Conservation (phyloP, 2,888 invertebrate species). For the Cheilosia soror region DNA sequence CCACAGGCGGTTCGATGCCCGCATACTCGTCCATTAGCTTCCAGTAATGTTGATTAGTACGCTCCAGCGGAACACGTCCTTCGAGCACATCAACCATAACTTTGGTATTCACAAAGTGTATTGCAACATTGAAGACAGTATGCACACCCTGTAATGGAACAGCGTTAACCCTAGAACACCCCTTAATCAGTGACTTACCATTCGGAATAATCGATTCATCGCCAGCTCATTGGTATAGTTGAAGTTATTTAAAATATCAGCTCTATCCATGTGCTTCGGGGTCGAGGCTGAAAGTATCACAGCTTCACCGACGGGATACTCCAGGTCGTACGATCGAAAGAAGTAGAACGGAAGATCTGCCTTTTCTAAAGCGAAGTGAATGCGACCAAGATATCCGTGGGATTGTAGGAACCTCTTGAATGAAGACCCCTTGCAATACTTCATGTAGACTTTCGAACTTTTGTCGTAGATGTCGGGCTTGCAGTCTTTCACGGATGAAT, state of each 20-base stretch:
- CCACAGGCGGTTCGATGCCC: constrained; percentile 87
- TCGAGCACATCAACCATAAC: constrained; percentile 89
- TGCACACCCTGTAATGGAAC: constrained; percentile 85
- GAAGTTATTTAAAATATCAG: constrained; percentile 59
- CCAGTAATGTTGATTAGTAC: constrained; percentile 88
- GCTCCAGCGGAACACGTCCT: constrained; percentile 85
- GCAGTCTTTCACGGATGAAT: constrained; percentile 61
- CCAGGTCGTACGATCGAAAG: constrained; percentile 78
- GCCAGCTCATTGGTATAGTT: constrained; percentile 55
- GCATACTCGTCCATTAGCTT: constrained; percentile 85
- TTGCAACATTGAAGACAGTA: constrained; percentile 89
- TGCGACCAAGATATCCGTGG: constrained; percentile 87
- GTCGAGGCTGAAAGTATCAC: constrained; percentile 87
- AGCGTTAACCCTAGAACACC: background rate
- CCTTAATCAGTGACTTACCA: constrained; percentile 32
- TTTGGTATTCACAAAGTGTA: constrained; percentile 88
- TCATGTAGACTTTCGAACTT: constrained; percentile 80
- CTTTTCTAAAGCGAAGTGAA: constrained; percentile 87
- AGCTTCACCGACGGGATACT: constrained; percentile 88
- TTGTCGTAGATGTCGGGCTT: constrained; percentile 69
- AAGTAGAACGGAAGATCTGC: constrained; percentile 85
- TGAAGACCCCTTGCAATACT: constrained; percentile 85
- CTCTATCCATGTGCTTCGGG: constrained; percentile 85
- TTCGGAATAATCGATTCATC: constrained; percentile 70
- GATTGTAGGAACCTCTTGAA: constrained; percentile 85